A percentile compares a stretch with the other conserved stretches of the same genome.
These are phyloP conservation scores for Eilema depressum DNA, from an alignment of 2,888 invertebrate genomes.

Conservation along the genomic window DNA sequence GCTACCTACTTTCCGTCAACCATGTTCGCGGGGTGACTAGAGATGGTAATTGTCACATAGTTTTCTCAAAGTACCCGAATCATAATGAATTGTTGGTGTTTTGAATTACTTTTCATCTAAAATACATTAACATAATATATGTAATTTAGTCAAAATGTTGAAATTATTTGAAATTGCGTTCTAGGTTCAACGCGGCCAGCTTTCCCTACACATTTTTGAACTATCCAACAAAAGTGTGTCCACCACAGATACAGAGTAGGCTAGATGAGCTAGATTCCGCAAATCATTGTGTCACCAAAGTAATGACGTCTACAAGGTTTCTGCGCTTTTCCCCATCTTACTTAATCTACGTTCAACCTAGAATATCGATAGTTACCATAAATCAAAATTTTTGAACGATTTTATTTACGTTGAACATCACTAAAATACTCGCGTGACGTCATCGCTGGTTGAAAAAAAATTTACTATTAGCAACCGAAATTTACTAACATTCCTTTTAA, in stretches of 20 bases:
- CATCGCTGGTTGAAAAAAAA: too few species aligned
- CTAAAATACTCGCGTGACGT: background rate
- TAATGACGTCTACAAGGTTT: too few species aligned
- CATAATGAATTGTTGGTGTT: too few species aligned
- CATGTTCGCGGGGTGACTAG: too few species aligned
- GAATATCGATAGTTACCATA: background rate
- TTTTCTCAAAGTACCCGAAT: too few species aligned
- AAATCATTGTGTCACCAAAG: background rate
- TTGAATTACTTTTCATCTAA: background rate
- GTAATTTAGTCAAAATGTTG: background rate
- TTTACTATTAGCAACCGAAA: too few species aligned
- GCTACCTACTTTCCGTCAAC: too few species aligned
- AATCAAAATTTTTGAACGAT: background rate
- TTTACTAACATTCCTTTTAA: too few species aligned
- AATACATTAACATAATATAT: background rate
- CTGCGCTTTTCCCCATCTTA: background rate
- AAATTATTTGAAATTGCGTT: background rate
- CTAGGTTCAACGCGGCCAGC: background rate
- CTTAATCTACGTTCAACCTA: background rate
- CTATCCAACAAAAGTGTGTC: constrained; percentile 4
- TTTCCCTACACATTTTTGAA: background rate
- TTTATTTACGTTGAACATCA: background rate
- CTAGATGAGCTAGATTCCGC: background rate
- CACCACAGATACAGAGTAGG: background rate
- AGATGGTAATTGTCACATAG: too few species aligned